Evolutionary conservation across 2,797 vertebrate genomes (phyloP).

Genomic region (Florisuga fusca): DNA sequence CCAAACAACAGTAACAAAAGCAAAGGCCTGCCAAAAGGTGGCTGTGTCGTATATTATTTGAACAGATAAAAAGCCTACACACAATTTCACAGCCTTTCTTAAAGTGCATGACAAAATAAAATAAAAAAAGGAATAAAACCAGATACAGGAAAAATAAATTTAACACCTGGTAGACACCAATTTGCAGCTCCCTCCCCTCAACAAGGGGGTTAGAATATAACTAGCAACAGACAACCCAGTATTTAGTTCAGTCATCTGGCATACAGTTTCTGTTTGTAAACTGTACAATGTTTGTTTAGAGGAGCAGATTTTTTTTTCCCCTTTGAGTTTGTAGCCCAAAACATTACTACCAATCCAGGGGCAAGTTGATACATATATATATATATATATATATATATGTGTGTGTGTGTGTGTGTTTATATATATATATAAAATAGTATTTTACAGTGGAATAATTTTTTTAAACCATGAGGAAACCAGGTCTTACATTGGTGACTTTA

Average conservation of each 20-base stretch:
- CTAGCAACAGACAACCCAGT: background rate
- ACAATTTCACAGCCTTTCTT: background rate
- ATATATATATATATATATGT: too few relatives aligned
- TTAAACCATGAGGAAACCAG: background rate
- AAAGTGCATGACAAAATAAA: background rate
- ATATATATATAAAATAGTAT: background rate
- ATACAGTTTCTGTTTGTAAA: background rate
- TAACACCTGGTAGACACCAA: background rate
- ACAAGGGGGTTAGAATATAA: background rate
- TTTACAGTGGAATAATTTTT: background rate
- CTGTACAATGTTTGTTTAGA: background rate
- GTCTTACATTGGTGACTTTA: background rate
- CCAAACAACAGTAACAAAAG: background rate
- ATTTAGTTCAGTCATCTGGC: background rate
- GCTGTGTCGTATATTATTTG: background rate
- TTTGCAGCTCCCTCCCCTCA: background rate
- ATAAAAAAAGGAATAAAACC: background rate
- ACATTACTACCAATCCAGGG: background rate
- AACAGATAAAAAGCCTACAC: background rate
- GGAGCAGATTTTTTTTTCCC: background rate
- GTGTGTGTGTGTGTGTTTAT: too few relatives aligned
- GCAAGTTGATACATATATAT: background rate
- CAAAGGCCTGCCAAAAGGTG: background rate
- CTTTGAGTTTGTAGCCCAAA: background rate
- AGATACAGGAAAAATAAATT: background rate